A percentile compares a stretch with the other conserved stretches of the same genome.
phyloP scores from a whole-genome alignment of 2,888 invertebrate species.

The Thysanoteuthis rhombus region DNA sequence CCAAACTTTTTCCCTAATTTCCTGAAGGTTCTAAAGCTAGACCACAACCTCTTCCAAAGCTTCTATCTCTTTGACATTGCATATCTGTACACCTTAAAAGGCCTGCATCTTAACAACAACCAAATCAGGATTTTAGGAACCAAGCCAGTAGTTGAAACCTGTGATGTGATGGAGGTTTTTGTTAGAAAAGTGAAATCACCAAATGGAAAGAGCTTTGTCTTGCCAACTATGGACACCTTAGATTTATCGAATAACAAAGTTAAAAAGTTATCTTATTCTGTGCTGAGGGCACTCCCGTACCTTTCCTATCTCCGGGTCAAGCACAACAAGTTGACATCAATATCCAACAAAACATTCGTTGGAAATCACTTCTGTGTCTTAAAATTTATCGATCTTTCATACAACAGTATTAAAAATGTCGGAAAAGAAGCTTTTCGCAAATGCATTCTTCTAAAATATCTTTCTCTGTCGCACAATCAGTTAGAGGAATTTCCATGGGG shows the following conservation, averaged over 20 bases:
- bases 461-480: neutral
- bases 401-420: neutral
- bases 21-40: neutral
- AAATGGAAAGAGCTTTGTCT: neutral
- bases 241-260: neutral
- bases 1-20: neutral
- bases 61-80: neutral
- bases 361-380: neutral
- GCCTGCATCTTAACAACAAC: neutral
- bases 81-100: neutral
- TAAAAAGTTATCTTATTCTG: neutral
- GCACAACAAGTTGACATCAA: neutral
- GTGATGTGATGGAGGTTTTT: neutral
- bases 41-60: neutral
- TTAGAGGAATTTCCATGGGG: neutral
- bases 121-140: neutral
- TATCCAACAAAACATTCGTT: neutral
- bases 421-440: neutral
- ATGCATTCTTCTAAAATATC: neutral
- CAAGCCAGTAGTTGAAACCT: neutral
- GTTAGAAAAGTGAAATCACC: neutral
- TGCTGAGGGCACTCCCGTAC: neutral
- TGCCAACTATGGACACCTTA: neutral
- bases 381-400: neutral
- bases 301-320: neutral